A percentile compares a stretch with the other conserved stretches of the same genome.
Conservation (phyloP, 1,140 invertebrate species). For the Megathymus violae region DNA sequence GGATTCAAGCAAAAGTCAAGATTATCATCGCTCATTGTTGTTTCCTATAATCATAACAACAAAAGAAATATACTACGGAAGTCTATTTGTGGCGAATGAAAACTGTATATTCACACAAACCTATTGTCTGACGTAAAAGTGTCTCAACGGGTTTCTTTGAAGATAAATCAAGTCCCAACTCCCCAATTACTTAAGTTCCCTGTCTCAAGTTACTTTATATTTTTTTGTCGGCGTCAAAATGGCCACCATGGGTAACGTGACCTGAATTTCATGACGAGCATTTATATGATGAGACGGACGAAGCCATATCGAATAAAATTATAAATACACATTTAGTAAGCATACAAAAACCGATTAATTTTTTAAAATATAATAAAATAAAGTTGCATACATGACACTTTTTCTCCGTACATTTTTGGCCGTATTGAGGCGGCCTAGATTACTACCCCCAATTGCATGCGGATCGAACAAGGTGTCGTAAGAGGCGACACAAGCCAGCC, state of each 20-base stretch:
- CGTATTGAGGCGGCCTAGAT: too few species aligned
- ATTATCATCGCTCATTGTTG: too few species aligned
- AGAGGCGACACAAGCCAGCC: too few species aligned
- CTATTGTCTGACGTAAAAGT: constrained; percentile 12
- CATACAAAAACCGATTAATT: too few species aligned
- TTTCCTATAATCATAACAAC: too few species aligned
- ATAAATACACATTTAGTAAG: background rate
- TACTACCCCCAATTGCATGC: too few species aligned
- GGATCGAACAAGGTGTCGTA: too few species aligned
- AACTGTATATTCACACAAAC: background rate
- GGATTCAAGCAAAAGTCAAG: too few species aligned
- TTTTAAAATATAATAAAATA: too few species aligned
- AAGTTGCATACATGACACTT: too few species aligned
- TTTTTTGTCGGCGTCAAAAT: constrained; percentile 64
- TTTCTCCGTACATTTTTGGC: too few species aligned
- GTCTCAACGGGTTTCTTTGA: constrained; percentile 12
- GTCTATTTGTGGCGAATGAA: background rate
- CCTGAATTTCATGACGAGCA: constrained; percentile 55
- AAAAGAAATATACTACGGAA: too few species aligned
- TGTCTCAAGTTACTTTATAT: constrained; percentile 50
- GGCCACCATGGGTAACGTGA: constrained; percentile 63
- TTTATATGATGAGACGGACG: background rate
- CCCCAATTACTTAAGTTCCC: constrained; percentile 47
- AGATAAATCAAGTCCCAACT: constrained; percentile 47
- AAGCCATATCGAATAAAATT: background rate